phyloP scores from a whole-genome alignment of 2,888 invertebrate genomes.

The Synanthedon formicaeformis region DNA sequence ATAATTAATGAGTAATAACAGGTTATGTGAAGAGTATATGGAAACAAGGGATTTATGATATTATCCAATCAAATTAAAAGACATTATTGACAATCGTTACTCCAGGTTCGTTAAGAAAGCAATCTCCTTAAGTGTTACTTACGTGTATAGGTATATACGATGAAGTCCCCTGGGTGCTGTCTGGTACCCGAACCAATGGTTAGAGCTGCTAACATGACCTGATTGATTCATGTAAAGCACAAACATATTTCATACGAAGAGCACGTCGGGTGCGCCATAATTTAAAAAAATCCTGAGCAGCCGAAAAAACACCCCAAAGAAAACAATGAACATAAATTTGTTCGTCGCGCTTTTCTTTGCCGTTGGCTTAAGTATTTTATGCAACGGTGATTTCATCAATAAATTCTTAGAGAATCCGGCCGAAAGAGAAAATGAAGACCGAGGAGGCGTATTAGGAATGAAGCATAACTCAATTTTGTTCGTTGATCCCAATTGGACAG shows the following conservation, averaged over 20 bases:
- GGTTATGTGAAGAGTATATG: too few species aligned
- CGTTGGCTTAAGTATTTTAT: conserved; percentile 25
- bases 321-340: conserved; percentile 32
- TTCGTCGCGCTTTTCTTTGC: conserved; percentile 21
- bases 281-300: not conserved
- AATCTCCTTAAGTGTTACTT: conserved; percentile 51
- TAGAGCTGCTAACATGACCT: conserved; percentile 19
- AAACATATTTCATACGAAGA: conserved; percentile 26
- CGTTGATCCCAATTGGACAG: not conserved
- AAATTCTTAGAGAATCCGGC: conserved; percentile 7
- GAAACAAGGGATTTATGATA: not conserved
- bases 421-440: conserved; percentile 6
- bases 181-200: not conserved
- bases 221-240: conserved; percentile 30
- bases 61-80: not conserved
- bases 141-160: conserved; percentile 18
- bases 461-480: conserved; percentile 4
- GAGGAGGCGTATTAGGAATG: conserved; percentile 5
- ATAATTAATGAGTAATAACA: too few species aligned
- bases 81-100: conserved; percentile 22
- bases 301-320: conserved; percentile 3
- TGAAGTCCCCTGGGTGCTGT: conserved; percentile 37
- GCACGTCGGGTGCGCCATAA: conserved; percentile 29
- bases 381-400: conserved; percentile 17
- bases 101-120: conserved; percentile 41